Base-by-base conservation (phyloP, 2,888 invertebrate species). In the Lasioglossum figueresi region DNA sequence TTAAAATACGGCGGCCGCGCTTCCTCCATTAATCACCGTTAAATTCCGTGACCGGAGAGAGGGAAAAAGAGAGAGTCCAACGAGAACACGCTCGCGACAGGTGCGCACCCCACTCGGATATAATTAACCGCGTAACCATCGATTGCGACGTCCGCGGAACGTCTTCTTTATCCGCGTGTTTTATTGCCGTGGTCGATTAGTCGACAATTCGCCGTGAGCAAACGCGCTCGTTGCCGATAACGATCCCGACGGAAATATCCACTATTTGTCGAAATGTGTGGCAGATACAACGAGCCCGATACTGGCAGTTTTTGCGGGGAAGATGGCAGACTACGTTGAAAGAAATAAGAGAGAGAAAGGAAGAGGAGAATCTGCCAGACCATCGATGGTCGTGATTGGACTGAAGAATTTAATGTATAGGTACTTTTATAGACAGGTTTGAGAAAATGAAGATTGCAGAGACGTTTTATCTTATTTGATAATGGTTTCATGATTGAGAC, bases 1-100 rank as follows among this genome's bases (percentile, higher is more conserved):
- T 89, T 89, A 88, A 88, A 86, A 81, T 71, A 37, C 77, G 70
- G 8, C 34, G 19, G 37, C 48, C 52, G 75, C 31, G 73, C 37
- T 52, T 40, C n/a, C 75, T 45, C 56, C 66, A 68, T 84, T 76
- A 79, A 89, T 85, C 83, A 78, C n/a, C 14, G n/a, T 43, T 19
- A 40, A 82, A 70, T 79, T 75, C 76, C n/a, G 34, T 48, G 68
- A 23, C 37, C 23, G 68, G 10, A 23, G 0, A 52, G 52, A 52
- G 23, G 6, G 48, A 19, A 2, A 19, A 5, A 48, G 48, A 19
- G 48, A 48, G 48, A 48, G 48, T 31, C 66, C 34, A 19, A 23
- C 12, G 37, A 23, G 37, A 37, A 68, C 34, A 37, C 19, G n/a
- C 16, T 56, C 56, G 56, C 74, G 56, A 56, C 56, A 19, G 40